phyloP scores from a whole-genome alignment of 2,113 vertebrate genomes.

The Oncorhynchus clarkii region DNA sequence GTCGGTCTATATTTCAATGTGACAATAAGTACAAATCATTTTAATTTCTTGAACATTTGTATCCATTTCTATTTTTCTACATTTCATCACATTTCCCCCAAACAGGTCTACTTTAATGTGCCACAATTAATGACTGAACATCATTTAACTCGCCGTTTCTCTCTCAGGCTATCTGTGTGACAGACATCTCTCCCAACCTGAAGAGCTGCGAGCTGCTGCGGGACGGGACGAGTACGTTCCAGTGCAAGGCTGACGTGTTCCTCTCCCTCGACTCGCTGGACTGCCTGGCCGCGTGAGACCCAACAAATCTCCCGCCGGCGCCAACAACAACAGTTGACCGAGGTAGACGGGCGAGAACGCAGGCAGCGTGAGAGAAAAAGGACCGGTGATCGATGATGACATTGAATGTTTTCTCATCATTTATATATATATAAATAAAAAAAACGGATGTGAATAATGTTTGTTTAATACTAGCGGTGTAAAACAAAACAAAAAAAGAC shows the following conservation, averaged over 20 bases:
- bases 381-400: slow-evolving; percentile 50
- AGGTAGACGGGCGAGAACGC: background rate
- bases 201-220: slow-evolving; percentile 77
- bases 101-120: background rate
- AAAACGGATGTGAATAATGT: slow-evolving; percentile 36
- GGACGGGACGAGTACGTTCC: slow-evolving; percentile 66
- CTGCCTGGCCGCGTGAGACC: slow-evolving; percentile 63
- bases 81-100: too few species aligned
- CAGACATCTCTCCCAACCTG: slow-evolving; percentile 72
- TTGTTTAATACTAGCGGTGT: slow-evolving; percentile 47
- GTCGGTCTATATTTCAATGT: too few species aligned
- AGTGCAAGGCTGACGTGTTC: slow-evolving; percentile 75
- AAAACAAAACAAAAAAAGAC: slow-evolving; percentile 25
- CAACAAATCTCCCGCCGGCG: background rate
- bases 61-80: too few species aligned
- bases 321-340: background rate
- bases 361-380: slow-evolving; percentile 2
- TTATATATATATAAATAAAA: slow-evolving; percentile 27
- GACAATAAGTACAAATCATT: too few species aligned
- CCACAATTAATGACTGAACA: background rate
- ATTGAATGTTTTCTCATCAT: slow-evolving; percentile 62
- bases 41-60: too few species aligned
- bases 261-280: slow-evolving; percentile 70
- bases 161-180: slow-evolving; percentile 74
- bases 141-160: background rate